Evolutionary conservation across 1,140 invertebrate genomes (phyloP).

Genomic region (Coenobita brevimanus): DNA sequence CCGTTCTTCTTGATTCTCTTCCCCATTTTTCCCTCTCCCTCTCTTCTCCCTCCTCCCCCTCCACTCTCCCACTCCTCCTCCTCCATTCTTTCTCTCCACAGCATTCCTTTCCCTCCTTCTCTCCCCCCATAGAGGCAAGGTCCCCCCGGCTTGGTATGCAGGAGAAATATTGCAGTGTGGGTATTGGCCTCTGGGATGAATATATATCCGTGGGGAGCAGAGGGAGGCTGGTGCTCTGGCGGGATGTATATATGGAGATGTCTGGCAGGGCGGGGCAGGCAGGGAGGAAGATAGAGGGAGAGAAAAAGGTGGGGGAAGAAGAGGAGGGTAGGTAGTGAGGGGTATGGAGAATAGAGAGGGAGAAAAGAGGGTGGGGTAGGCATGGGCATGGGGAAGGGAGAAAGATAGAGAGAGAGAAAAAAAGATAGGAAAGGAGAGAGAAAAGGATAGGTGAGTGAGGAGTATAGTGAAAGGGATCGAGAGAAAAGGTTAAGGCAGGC

Average conservation of each 20-base stretch:
- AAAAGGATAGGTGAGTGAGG: not conserved
- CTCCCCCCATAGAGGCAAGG: too few relatives aligned
- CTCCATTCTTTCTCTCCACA: too few relatives aligned
- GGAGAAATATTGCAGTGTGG: too few relatives aligned
- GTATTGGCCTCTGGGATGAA: too few relatives aligned
- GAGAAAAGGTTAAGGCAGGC: not conserved
- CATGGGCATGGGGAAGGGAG: not conserved
- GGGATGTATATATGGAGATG: not conserved
- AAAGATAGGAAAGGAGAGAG: not conserved
- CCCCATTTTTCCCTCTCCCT: too few relatives aligned
- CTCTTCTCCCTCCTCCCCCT: too few relatives aligned
- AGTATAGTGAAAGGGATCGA: too few relatives aligned
- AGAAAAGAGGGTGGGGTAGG: not conserved
- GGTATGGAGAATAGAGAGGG: not conserved
- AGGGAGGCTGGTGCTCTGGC: not conserved
- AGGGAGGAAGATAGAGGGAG: not conserved
- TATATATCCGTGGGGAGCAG: not conserved
- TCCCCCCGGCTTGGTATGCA: too few relatives aligned
- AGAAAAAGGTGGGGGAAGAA: not conserved
- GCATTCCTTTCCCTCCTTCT: too few relatives aligned
- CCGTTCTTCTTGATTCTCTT: too few relatives aligned
- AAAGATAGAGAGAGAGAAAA: not conserved
- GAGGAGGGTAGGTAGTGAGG: not conserved
- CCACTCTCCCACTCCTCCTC: too few relatives aligned
- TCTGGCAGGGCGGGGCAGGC: not conserved